Conservation (phyloP, 2,113 vertebrate species). For the Aspiorhynchus laticeps region DNA sequence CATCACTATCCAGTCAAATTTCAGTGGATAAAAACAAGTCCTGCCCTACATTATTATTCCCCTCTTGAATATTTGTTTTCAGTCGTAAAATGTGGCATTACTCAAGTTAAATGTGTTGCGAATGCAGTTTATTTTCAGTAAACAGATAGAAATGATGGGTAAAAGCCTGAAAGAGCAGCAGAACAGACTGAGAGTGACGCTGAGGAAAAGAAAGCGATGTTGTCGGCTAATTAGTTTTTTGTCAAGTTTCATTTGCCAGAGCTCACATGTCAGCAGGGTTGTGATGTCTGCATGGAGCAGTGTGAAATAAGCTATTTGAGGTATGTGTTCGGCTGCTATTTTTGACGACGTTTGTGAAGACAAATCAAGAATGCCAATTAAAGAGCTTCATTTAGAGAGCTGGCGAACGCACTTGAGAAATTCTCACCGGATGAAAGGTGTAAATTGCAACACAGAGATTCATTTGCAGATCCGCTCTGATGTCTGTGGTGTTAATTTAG, state of each 20-base stretch:
- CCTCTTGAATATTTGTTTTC: background rate
- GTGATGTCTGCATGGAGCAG: background rate
- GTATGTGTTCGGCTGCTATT: slow-evolving; percentile 34
- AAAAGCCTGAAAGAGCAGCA: background rate
- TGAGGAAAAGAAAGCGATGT: background rate
- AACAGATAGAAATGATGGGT: background rate
- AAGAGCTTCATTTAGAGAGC: slow-evolving; percentile 23
- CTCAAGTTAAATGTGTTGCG: too few relatives aligned
- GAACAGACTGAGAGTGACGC: background rate
- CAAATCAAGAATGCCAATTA: slow-evolving; percentile 18
- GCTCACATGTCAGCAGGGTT: slow-evolving; percentile 8
- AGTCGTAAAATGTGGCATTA: background rate
- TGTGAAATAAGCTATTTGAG: slow-evolving; percentile 37
- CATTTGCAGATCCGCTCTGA: slow-evolving; percentile 3
- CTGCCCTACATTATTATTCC: background rate
- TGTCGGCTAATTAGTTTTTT: slow-evolving; percentile 28
- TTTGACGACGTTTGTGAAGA: slow-evolving; percentile 25
- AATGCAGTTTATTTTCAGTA: background rate
- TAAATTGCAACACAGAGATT: slow-evolving; percentile 37
- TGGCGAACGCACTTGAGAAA: background rate
- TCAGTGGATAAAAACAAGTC: background rate
- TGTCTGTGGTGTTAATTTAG: background rate
- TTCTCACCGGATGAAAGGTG: slow-evolving; percentile 31
- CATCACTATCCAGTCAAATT: background rate
- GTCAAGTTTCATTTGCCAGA: slow-evolving; percentile 9